Percentiles rank a stretch among this genome's conserved stretches.
These are phyloP conservation scores for Aphidius ervi DNA, from an alignment of 1,140 invertebrate species.

Conservation along the genomic window DNA sequence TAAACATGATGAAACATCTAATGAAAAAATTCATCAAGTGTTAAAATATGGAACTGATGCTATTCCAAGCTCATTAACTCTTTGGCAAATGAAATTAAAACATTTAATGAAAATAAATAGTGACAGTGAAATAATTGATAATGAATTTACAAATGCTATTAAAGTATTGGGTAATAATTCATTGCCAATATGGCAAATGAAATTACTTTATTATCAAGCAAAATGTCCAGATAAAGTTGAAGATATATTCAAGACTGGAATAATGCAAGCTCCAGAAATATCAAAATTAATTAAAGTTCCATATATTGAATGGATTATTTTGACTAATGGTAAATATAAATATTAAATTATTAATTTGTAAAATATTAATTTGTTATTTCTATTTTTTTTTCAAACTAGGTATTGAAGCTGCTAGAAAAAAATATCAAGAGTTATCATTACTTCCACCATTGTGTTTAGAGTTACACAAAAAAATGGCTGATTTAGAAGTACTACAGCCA, in stretches of 20 bases:
- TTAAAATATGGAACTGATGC: slow-evolving; percentile 47
- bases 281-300: slow-evolving; percentile 47
- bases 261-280: slow-evolving; percentile 41
- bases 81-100: slow-evolving; percentile 51
- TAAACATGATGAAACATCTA: slow-evolving; percentile 31
- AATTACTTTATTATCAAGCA: slow-evolving; percentile 47
- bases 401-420: slow-evolving; percentile 45
- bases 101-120: slow-evolving; percentile 41
- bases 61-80: slow-evolving; percentile 45
- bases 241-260: slow-evolving; percentile 48
- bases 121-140: slow-evolving; percentile 35
- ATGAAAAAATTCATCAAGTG: slow-evolving; percentile 44
- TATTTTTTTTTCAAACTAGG: slow-evolving; percentile 10
- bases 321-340: slow-evolving; percentile 37
- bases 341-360: no score
- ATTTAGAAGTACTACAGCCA: slow-evolving; percentile 52
- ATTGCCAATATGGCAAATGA: slow-evolving; percentile 51
- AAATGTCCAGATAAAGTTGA: slow-evolving; percentile 47
- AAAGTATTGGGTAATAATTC: slow-evolving; percentile 43
- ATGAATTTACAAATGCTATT: slow-evolving; percentile 41
- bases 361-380: no score
- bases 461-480: slow-evolving; percentile 54
- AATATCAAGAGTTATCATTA: slow-evolving; percentile 44
- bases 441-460: slow-evolving; percentile 49
- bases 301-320: slow-evolving; percentile 52